Conservation (phyloP, 2,888 invertebrate genomes). For the Callyntrura guangdongensis region DNA sequence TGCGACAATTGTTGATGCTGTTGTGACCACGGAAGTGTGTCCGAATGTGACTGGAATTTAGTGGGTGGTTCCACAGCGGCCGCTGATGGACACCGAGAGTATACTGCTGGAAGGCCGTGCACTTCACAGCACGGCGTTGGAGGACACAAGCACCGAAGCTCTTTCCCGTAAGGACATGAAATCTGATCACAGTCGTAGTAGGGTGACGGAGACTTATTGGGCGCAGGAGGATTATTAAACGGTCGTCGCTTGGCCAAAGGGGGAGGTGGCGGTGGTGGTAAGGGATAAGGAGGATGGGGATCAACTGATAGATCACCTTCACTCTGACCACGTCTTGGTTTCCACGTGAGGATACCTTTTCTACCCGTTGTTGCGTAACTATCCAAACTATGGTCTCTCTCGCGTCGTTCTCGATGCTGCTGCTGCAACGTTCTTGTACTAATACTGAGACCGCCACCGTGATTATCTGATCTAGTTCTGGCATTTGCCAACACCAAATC, state of each 20-base stretch:
- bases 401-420: slow-evolving; percentile 54
- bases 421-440: slow-evolving; percentile 71
- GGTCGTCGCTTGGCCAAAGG: slow-evolving; percentile 76
- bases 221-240: slow-evolving; percentile 70
- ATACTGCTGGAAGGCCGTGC: slow-evolving; percentile 64
- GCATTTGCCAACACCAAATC: slow-evolving; percentile 84
- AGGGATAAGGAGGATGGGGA: slow-evolving; percentile 67
- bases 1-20: slow-evolving; percentile 69
- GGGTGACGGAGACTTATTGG: slow-evolving; percentile 75
- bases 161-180: slow-evolving; percentile 81
- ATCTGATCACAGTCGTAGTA: slow-evolving; percentile 82
- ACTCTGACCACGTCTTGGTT: slow-evolving; percentile 83
- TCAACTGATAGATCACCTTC: slow-evolving; percentile 82
- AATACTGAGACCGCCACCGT: slow-evolving; percentile 34
- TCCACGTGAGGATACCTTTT: slow-evolving; percentile 80
- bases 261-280: slow-evolving; percentile 83
- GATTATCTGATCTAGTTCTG: slow-evolving; percentile 73
- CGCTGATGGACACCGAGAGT: slow-evolving; percentile 44
- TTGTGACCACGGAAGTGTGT: slow-evolving; percentile 64
- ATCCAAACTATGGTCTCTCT: slow-evolving; percentile 82
- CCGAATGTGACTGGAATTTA: slow-evolving; percentile 74
- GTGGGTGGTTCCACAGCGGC: slow-evolving; percentile 48
- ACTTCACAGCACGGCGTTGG: slow-evolving; percentile 82
- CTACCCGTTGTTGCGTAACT: slow-evolving; percentile 79
- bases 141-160: slow-evolving; percentile 82